Percentiles rank a stretch among this genome's conserved stretches.
These are phyloP conservation scores for Phalanger gymnotis DNA, from an alignment of 2,797 vertebrate genomes.

Conservation along the genomic window DNA sequence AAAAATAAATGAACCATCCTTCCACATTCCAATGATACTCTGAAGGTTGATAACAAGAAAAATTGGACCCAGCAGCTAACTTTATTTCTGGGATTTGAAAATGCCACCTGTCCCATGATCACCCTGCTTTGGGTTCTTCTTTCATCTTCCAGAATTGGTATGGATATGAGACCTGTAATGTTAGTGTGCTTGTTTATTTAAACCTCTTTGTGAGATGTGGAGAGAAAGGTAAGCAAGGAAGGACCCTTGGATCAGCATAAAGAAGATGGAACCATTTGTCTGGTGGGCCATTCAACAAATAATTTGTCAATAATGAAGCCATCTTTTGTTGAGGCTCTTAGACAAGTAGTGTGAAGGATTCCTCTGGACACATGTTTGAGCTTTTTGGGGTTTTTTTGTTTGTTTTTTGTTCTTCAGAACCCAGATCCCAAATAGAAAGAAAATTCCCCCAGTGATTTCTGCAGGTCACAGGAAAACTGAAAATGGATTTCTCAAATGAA, in stretches of 20 bases:
- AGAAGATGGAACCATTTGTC: not conserved
- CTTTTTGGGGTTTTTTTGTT: not conserved
- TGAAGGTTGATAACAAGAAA: slow-evolving; percentile 26
- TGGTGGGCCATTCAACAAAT: not conserved
- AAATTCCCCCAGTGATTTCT: not conserved
- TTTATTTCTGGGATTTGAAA: not conserved
- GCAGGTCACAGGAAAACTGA: not conserved
- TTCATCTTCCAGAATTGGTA: not conserved
- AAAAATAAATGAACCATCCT: slow-evolving; percentile 50
- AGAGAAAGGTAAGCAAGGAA: not conserved
- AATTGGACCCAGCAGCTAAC: not conserved
- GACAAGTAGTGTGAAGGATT: not conserved
- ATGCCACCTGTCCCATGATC: not conserved
- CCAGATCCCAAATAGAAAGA: not conserved
- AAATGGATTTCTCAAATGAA: not conserved
- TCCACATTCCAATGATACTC: not conserved
- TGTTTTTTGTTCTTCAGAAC: not conserved
- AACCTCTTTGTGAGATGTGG: not conserved
- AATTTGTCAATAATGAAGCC: not conserved
- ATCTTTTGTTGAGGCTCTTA: not conserved
- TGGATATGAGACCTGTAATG: not conserved
- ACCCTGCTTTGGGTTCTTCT: not conserved
- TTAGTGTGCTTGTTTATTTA: not conserved
- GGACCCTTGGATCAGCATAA: not conserved
- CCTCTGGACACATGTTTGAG: not conserved